These are phyloP conservation scores for Lepus timidus DNA, from an alignment of 2,113 vertebrate genomes.

Conservation along the genomic window DNA sequence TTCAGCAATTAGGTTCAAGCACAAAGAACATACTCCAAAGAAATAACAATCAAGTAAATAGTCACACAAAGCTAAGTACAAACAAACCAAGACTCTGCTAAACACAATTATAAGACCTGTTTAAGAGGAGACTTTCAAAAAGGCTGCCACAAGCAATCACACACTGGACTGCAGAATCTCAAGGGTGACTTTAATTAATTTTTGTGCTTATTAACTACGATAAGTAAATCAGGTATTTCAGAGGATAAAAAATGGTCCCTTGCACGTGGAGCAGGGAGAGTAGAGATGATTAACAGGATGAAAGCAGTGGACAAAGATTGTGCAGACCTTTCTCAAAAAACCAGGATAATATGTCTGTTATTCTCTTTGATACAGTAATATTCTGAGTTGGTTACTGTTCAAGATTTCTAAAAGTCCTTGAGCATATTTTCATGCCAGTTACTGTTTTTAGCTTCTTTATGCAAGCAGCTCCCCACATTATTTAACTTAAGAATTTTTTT, in stretches of 20 bases:
- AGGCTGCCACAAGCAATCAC: background rate
- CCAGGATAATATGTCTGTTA: background rate
- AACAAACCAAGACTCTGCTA: background rate
- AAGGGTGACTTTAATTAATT: slow-evolving; percentile 49
- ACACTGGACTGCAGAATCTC: background rate
- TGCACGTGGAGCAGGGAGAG: background rate
- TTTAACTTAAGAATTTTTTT: background rate
- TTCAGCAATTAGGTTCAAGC: background rate
- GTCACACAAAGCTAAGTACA: background rate
- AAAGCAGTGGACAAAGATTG: background rate
- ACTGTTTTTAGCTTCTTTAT: background rate
- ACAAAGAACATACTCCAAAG: background rate
- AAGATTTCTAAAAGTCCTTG: background rate
- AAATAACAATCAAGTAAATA: background rate
- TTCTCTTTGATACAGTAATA: background rate
- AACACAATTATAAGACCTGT: slow-evolving; percentile 16
- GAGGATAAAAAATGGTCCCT: background rate
- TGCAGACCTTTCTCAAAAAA: background rate
- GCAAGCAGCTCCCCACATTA: background rate
- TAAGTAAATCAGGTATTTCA: background rate
- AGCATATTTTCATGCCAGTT: background rate
- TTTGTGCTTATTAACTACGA: background rate
- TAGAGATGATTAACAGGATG: background rate
- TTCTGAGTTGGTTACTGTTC: background rate
- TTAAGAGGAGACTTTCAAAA: slow-evolving; percentile 19